These are phyloP conservation scores for Sebastolobus alascanus DNA, from an alignment of 2,797 vertebrate species.

Conservation along the genomic window DNA sequence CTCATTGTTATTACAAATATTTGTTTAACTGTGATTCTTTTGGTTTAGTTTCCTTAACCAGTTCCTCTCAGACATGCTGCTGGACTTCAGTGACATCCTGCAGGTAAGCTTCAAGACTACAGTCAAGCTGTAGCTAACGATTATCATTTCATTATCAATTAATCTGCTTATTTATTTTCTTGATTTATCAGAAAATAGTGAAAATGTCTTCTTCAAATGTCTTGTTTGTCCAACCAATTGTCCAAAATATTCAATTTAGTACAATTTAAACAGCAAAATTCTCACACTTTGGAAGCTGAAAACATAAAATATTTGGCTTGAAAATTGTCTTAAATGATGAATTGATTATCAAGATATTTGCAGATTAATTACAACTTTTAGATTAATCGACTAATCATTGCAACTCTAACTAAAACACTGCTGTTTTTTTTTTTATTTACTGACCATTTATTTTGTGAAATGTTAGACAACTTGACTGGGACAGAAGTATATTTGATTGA, in stretches of 20 bases:
- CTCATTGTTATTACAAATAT: neutral
- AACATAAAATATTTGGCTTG: neutral
- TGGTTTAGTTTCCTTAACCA: slow-evolving; percentile 39
- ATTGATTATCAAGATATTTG: neutral
- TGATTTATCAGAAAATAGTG: neutral
- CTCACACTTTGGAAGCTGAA: neutral
- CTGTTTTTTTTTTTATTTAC: too few species aligned
- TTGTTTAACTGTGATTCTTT: neutral
- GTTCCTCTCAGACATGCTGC: slow-evolving; percentile 92
- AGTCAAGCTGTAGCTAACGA: neutral
- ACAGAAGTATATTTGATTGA: neutral
- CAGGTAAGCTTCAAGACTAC: slow-evolving; percentile 85
- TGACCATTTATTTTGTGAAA: neutral
- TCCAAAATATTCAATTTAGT: neutral
- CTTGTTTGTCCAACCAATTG: fast-evolving
- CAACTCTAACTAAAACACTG: neutral
- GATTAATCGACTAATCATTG: fast-evolving
- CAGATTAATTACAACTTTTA: too few species aligned
- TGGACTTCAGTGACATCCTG: slow-evolving; percentile 96
- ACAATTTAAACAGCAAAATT: neutral
- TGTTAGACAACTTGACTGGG: neutral
- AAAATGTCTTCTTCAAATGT: neutral
- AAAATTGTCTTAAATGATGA: neutral
- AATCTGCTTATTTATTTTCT: neutral
- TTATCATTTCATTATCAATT: neutral